Evolutionary conservation across 2,888 invertebrate species (phyloP).

Genomic region (Hydrotaea diabolus): DNA sequence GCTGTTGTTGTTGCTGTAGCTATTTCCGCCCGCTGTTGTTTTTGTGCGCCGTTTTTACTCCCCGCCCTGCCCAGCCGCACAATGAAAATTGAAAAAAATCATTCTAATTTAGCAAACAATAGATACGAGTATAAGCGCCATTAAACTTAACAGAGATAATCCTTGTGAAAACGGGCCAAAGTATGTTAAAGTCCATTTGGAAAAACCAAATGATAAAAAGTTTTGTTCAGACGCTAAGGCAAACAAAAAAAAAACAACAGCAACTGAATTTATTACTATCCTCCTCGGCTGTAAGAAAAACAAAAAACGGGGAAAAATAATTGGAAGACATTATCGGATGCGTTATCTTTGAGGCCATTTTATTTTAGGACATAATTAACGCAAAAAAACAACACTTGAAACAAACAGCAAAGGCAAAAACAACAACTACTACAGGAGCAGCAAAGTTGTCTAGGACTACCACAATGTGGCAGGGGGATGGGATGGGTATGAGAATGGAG

Average conservation of each 20-base stretch:
- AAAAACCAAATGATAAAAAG: conserved; percentile 65
- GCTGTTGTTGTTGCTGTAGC: conserved; percentile 16
- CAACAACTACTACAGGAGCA: not conserved
- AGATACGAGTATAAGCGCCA: conserved; percentile 58
- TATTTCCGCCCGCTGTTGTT: conserved; percentile 25
- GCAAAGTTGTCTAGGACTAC: not conserved
- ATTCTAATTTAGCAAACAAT: conserved; percentile 67
- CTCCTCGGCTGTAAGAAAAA: conserved; percentile 25
- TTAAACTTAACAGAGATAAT: conserved; percentile 66
- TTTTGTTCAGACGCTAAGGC: conserved; percentile 47
- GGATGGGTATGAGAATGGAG: not conserved
- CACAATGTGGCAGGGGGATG: not conserved
- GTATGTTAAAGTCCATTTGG: conserved; percentile 62
- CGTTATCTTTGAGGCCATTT: conserved; percentile 50
- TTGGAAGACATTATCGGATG: conserved; percentile 48
- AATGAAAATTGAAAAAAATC: conserved; percentile 67
- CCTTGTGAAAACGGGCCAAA: conserved; percentile 54
- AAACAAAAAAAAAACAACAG: conserved; percentile 12
- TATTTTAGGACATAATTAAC: conserved; percentile 53
- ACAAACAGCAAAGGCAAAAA: conserved; percentile 26
- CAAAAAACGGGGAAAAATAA: conserved; percentile 33
- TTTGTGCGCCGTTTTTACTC: not conserved
- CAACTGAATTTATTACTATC: conserved; percentile 64
- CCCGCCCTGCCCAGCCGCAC: conserved; percentile 6
- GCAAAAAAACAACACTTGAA: conserved; percentile 31